Percentiles rank a stretch among this genome's conserved stretches.
These are phyloP conservation scores for Procambarus clarkii DNA, from an alignment of 1,140 invertebrate genomes.

Conservation along the genomic window DNA sequence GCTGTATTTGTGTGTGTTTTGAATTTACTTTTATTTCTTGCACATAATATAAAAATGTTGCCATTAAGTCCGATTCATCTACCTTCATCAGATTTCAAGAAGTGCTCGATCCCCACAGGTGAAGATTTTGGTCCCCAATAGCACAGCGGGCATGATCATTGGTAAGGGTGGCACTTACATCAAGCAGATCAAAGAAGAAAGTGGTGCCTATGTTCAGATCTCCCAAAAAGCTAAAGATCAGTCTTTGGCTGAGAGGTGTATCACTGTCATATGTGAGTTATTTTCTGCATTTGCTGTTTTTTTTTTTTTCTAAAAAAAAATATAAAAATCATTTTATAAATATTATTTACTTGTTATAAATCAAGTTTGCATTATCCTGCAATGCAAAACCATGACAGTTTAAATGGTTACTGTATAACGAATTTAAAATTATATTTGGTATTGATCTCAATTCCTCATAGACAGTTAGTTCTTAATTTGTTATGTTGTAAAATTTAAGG, in stretches of 20 bases:
- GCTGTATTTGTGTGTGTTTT: conserved; percentile 9
- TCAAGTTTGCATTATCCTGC: no score
- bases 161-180: conserved; percentile 98
- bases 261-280: conserved; percentile 93
- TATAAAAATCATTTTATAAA: no score
- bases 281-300: neutral
- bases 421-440: no score
- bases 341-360: no score
- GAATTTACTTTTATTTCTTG: conserved; percentile 37
- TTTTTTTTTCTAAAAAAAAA: no score
- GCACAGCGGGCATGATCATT: conserved; percentile 99
- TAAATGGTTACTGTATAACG: no score
- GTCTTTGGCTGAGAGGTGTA: conserved; percentile 95
- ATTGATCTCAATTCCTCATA: no score
- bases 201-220: conserved; percentile 98
- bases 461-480: no score
- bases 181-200: conserved; percentile 98
- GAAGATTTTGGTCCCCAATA: conserved; percentile 98
- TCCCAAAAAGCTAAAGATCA: conserved; percentile 99
- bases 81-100: conserved; percentile 71
- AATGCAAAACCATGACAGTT: no score
- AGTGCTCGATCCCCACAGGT: conserved; percentile 80
- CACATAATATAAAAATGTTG: conserved; percentile 58
- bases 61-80: conserved; percentile 64
- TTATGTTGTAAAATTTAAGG: no score